Percentiles rank a stretch among this genome's conserved stretches.
Evolutionary conservation across 2,113 vertebrate species (phyloP).

Genomic region (Micronycteris hirsuta): DNA sequence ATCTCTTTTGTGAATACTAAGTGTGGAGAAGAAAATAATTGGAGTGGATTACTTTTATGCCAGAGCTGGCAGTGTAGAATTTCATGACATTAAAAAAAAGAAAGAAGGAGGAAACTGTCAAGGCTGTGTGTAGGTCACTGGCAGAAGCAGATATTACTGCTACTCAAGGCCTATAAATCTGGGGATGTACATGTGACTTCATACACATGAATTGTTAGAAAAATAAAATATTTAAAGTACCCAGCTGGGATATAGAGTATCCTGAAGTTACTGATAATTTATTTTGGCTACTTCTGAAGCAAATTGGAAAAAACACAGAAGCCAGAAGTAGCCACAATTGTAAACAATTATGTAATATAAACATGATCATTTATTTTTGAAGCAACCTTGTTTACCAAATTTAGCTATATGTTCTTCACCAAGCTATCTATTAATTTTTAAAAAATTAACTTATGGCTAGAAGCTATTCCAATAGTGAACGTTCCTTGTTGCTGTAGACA

Average conservation of each 20-base stretch:
- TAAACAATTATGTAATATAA: neutral
- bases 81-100: conserved; percentile 42
- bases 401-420: neutral
- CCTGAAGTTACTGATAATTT: conserved; percentile 44
- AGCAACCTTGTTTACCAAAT: neutral
- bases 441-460: neutral
- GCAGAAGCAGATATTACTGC: conserved; percentile 49
- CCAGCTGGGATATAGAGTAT: neutral
- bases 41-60: neutral
- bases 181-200: conserved; percentile 52
- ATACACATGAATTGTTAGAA: conserved; percentile 58
- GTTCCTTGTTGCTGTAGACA: neutral
- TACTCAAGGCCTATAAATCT: conserved; percentile 58
- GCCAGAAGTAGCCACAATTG: neutral
- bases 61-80: conserved; percentile 32
- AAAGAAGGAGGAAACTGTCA: conserved; percentile 9
- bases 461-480: neutral
- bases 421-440: neutral
- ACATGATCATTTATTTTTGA: neutral
- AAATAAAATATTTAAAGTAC: conserved; percentile 64
- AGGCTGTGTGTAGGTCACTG: conserved; percentile 46
- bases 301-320: neutral
- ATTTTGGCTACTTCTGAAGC: conserved; percentile 27
- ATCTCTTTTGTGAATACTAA: neutral
- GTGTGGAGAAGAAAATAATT: conserved; percentile 23